These are phyloP conservation scores for Metalampra italica DNA, from an alignment of 2,888 invertebrate genomes.

Conservation along the genomic window DNA sequence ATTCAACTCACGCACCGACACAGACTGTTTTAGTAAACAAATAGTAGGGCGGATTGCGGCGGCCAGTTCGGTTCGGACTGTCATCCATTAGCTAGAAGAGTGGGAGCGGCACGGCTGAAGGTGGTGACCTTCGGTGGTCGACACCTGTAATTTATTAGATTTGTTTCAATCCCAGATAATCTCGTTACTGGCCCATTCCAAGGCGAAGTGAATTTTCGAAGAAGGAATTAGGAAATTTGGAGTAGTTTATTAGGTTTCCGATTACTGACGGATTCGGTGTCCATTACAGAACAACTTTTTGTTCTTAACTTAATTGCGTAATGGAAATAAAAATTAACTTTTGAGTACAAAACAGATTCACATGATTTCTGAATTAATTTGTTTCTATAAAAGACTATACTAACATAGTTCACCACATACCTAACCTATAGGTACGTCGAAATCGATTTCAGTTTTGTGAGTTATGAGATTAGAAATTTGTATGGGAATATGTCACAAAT, in stretches of 20 bases:
- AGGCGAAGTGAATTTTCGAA: neutral
- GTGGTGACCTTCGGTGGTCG: conserved; percentile 42
- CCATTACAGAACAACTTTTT: too few relatives aligned
- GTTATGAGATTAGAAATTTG: too few relatives aligned
- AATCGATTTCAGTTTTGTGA: too few relatives aligned
- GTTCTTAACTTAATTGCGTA: too few relatives aligned
- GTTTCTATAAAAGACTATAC: too few relatives aligned
- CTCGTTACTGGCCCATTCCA: conserved; percentile 37
- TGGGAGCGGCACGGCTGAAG: conserved; percentile 37
- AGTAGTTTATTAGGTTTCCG: neutral
- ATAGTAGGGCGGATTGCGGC: conserved; percentile 18
- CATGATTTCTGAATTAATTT: too few relatives aligned
- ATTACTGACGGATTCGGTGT: too few relatives aligned
- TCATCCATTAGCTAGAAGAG: conserved; percentile 31
- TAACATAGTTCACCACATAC: too few relatives aligned
- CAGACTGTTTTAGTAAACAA: conserved; percentile 26
- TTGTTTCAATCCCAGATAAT: conserved; percentile 66
- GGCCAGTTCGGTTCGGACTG: conserved; percentile 22
- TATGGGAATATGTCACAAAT: too few relatives aligned
- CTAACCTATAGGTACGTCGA: too few relatives aligned
- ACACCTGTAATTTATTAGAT: conserved; percentile 71
- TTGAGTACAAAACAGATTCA: too few relatives aligned
- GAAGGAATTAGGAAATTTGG: neutral
- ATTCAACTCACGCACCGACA: conserved; percentile 17
- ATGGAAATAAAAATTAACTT: too few relatives aligned